Evolutionary conservation across 37 sponge, comb jelly and placozoan genomes (phyloP).

Genomic region (Crambe crambe): DNA sequence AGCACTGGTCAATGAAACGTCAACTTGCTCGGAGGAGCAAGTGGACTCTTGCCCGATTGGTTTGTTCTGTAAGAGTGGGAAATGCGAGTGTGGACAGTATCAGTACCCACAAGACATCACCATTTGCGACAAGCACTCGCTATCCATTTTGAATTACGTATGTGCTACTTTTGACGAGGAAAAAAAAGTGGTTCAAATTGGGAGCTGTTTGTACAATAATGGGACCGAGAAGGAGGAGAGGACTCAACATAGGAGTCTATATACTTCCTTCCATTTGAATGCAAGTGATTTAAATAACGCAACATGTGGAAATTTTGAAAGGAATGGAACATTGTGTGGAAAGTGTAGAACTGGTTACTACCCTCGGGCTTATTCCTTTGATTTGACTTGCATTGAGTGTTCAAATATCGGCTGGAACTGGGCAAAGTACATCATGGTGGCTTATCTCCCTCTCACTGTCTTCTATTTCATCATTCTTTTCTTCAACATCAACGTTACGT

Average conservation of each 20-base stretch:
- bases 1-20: constrained; percentile 29
- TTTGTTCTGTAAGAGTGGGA: background rate
- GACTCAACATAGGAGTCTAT: too few relatives aligned
- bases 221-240: too few relatives aligned
- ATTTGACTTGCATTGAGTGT: constrained; percentile 17
- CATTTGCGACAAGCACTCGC: background rate
- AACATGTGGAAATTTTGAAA: background rate
- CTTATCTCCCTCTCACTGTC: constrained; percentile 48
- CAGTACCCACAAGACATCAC: background rate
- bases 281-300: background rate
- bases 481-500: constrained; percentile 42
- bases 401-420: background rate
- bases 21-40: constrained; percentile 23
- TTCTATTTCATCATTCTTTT: constrained; percentile 52
- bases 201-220: too few relatives aligned
- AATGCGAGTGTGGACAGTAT: background rate
- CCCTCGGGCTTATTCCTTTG: constrained; percentile 35
- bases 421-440: background rate
- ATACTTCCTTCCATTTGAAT: too few relatives aligned
- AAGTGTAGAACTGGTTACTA: constrained; percentile 20
- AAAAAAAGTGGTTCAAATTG: background rate
- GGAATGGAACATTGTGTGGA: constrained; percentile 32
- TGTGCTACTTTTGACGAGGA: background rate
- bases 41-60: background rate
- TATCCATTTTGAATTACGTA: background rate